Evolutionary conservation across 92 coral and sea anemone species (phyloP).

Genomic region (Micromussa lordhowensis): DNA sequence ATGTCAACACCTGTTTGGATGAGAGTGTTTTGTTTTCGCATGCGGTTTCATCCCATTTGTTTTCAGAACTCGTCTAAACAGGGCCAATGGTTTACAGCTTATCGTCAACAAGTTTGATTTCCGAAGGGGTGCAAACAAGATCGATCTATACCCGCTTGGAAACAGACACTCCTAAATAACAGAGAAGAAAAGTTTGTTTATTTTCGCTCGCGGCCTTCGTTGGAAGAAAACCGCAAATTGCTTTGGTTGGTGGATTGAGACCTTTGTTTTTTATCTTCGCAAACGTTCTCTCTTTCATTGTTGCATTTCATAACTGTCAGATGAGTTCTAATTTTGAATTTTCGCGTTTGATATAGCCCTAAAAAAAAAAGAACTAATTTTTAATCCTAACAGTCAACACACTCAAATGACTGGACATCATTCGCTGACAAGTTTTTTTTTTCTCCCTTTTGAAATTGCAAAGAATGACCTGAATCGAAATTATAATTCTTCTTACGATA

Average conservation of each 20-base stretch:
- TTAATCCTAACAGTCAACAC: neutral
- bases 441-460: neutral
- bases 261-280: neutral
- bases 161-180: neutral
- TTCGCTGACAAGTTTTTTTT: neutral
- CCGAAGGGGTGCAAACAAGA: neutral
- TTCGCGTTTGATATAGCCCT: neutral
- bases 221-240: neutral
- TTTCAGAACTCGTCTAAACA: neutral
- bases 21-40: neutral
- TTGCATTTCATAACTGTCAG: neutral
- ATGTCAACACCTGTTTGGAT: neutral
- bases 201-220: neutral
- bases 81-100: neutral
- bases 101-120: neutral
- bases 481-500: neutral
- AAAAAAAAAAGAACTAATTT: neutral
- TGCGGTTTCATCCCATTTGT: neutral
- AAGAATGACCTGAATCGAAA: neutral
- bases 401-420: neutral
- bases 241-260: neutral
- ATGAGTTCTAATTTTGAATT: neutral
- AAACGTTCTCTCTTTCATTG: neutral
- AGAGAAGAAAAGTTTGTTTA: neutral
- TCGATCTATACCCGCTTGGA: neutral